Base-by-base conservation (phyloP, 2,797 vertebrate species). In the Platyrinchus mystaceus region DNA sequence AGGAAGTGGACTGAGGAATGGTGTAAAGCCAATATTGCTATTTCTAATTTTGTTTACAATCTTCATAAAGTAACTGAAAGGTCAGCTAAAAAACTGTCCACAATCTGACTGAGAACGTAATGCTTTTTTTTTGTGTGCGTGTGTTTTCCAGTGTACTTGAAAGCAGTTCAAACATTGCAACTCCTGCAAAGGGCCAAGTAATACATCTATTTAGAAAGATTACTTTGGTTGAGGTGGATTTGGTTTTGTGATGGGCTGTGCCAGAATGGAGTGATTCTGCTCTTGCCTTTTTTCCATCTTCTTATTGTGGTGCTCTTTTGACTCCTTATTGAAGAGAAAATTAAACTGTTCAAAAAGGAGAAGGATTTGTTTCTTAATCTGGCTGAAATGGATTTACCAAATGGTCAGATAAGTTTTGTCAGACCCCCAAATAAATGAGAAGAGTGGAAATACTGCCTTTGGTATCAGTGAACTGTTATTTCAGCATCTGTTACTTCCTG, bases 1-100 rank as follows among this genome's bases (percentile, higher is more conserved):
- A 90, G 79, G 68, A 96, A 89, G 56, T 74, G 60, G 49, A 52
- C 24, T 74, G 56, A 85, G 89, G 84, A 91, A 83, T 60, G 41
- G 59, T 47, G 9, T 93, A 63, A 69, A 87, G 75, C 56, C 7
- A 2, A 55, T 87, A 30, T 27, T 66, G 64, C 85, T 88, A 5
- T 91, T 91, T 86, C 90, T 82, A 22, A 71, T 79, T 69, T 73
- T 94, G 86, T 81, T 79, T 87, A 67, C 23, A 11, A 0, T 73
- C 74, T 82, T 90, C 59, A 30, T 53, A 46, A 84, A 88, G 68
- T 68, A 56, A 15, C 73, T 76, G 43, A 75, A 87, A 94, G 79
- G 73, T 89, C 85, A 82, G 26, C 52, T 93, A 10, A 67, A 87
- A 79, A 83, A 12, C 50, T 76, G 47, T 52, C 52, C 34, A 12